Conservation (phyloP, 2,888 invertebrate species). For the Phymatocera aterrima region DNA sequence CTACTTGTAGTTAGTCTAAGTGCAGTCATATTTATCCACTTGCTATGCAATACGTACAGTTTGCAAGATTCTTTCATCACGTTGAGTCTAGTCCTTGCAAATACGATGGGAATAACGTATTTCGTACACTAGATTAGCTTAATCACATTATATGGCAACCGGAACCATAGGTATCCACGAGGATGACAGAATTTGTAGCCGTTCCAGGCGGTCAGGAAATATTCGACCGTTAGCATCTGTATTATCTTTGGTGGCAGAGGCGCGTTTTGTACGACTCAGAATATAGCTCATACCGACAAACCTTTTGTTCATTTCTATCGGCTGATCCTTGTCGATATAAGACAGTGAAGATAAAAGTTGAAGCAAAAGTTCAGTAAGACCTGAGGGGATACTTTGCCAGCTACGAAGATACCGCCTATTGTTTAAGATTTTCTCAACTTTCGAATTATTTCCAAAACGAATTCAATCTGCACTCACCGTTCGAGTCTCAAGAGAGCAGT, state of each 20-base stretch:
- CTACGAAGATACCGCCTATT: constrained; percentile 21
- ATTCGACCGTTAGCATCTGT: neutral
- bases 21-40: constrained; percentile 10
- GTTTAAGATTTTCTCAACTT: constrained; percentile 41
- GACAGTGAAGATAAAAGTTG: constrained; percentile 23
- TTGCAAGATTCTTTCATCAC: neutral
- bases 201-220: neutral
- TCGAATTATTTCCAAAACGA: constrained; percentile 42
- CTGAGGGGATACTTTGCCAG: constrained; percentile 32
- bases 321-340: constrained; percentile 36
- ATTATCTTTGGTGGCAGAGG: neutral
- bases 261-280: neutral
- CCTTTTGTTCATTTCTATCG: neutral
- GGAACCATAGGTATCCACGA: neutral
- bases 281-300: constrained; percentile 1
- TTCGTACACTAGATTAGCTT: neutral
- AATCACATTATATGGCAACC: neutral
- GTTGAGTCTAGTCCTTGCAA: neutral
- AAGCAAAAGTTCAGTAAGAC: constrained; percentile 36
- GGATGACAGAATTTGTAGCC: neutral
- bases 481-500: constrained; percentile 32
- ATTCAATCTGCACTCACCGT: constrained; percentile 39
- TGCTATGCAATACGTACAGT: neutral
- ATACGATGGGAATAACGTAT: neutral
- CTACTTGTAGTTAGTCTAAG: constrained; percentile 3